Evolutionary conservation across 2,888 invertebrate genomes (phyloP).

Genomic region (Plutella xylostella): DNA sequence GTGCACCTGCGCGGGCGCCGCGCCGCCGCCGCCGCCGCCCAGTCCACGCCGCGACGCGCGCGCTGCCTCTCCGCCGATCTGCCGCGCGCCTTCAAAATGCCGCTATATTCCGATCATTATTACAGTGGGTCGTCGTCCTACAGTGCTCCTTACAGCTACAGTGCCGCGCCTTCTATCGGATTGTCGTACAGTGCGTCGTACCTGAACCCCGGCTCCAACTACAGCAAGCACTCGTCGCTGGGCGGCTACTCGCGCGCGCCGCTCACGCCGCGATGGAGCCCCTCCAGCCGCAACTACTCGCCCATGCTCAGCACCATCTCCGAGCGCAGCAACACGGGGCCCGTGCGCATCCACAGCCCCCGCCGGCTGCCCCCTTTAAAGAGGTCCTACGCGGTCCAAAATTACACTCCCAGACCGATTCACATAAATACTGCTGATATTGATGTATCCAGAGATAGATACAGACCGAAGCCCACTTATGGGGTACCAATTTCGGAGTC

Average conservation of each 20-base stretch:
- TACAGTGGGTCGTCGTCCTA: constrained; percentile 62
- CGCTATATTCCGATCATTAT: constrained; percentile 75
- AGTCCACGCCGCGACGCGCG: constrained; percentile 22
- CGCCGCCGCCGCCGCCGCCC: constrained; percentile 9
- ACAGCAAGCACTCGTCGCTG: constrained; percentile 61
- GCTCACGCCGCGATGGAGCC: constrained; percentile 45
- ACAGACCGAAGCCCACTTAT: no score
- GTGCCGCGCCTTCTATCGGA: constrained; percentile 44
- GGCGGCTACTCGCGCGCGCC: constrained; percentile 67
- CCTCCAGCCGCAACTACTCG: constrained; percentile 69
- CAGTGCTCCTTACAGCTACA: constrained; percentile 57
- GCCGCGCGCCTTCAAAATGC: constrained; percentile 64
- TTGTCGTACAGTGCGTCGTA: constrained; percentile 61
- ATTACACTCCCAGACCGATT: constrained; percentile 72
- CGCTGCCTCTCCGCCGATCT: no score
- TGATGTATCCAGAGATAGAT: constrained; percentile 80
- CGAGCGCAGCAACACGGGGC: constrained; percentile 43
- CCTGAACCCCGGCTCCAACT: constrained; percentile 57
- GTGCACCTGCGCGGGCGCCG: constrained; percentile 27
- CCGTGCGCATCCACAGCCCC: constrained; percentile 52
- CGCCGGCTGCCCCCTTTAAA: constrained; percentile 60
- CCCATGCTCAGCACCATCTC: constrained; percentile 82
- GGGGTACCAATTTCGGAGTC: no score
- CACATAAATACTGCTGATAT: constrained; percentile 88
- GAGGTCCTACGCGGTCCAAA: constrained; percentile 51